Evolutionary conservation across 2,797 vertebrate genomes (phyloP), one percentile per base, ranked within the genome.

Genomic region (Arvicola amphibius): DNA sequence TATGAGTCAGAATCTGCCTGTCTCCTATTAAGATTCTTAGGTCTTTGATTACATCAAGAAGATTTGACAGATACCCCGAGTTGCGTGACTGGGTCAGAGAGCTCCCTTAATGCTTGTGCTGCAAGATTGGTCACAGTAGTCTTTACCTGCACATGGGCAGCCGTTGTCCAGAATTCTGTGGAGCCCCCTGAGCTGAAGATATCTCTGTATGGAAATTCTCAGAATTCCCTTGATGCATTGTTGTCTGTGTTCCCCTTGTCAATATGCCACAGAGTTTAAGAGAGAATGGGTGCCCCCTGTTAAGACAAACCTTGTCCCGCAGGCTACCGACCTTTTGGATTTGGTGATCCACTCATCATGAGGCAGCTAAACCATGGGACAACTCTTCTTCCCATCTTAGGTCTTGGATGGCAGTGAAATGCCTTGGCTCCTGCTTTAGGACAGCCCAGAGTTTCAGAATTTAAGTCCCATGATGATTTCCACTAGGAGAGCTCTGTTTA

Each of bases 121-220:
- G 3, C 8, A 32, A 1, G 10, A n/a, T 3, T 16, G 29, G 1
- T 10, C 16, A 5, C 6, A 6, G 11, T 5, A 0, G 4, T 46
- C 27, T 27, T 37, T 46, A 4, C 5, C 2, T 9, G 43, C 19
- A 29, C 2, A 0, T 9, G 4, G 74, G 4, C 1, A 3, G 9
- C 4, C 11, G 1, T 27, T 6, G 8, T 16, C 29, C 32, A 34
- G 32, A 27, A 0, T 79, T 67, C 7, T 4, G 0, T 0, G 5
- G 21, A 48, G 19, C 0, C 0, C 23, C 32, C 12, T 1, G 6
- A 21, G 3, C 5, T 13, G 29, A 43, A 0, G 3, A 2, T 0
- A 21, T 46, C 9, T 61, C 13, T 17, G 21, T 19, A 29, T 13
- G 61, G n/a, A 63, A 74, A 51, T 4, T 23, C 32, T 92, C 14